Evolutionary conservation across 2,113 vertebrate genomes (phyloP).

Genomic region (Butorides virescens): DNA sequence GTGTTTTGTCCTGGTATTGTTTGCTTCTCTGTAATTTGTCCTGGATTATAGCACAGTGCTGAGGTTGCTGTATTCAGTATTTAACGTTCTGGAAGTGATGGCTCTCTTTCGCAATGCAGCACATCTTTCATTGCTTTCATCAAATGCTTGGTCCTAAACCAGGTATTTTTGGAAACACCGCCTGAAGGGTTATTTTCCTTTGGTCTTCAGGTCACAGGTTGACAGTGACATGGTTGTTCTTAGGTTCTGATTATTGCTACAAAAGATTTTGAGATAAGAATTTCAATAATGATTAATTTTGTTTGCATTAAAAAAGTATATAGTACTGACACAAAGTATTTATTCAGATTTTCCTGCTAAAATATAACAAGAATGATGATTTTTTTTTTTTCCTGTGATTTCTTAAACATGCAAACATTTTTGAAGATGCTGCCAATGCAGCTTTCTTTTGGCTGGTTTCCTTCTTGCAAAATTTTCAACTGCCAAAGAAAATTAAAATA

Average conservation of each 20-base stretch:
- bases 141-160: background rate
- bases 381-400: background rate
- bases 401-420: background rate
- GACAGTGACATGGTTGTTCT: background rate
- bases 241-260: background rate
- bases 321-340: background rate
- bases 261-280: background rate
- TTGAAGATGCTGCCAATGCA: background rate
- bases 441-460: background rate
- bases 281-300: background rate
- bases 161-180: background rate
- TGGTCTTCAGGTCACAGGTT: background rate
- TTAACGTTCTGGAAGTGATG: background rate
- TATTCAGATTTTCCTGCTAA: background rate
- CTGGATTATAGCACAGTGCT: background rate
- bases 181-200: background rate
- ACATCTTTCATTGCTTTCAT: background rate
- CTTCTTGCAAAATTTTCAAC: background rate
- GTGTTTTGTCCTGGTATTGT: background rate
- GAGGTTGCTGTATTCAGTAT: background rate
- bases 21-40: background rate
- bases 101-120: background rate
- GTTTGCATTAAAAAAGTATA: background rate
- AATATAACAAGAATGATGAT: background rate
- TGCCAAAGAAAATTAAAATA: background rate